Conservation (phyloP, 2,113 vertebrate genomes). For the Istiophorus platypterus region DNA sequence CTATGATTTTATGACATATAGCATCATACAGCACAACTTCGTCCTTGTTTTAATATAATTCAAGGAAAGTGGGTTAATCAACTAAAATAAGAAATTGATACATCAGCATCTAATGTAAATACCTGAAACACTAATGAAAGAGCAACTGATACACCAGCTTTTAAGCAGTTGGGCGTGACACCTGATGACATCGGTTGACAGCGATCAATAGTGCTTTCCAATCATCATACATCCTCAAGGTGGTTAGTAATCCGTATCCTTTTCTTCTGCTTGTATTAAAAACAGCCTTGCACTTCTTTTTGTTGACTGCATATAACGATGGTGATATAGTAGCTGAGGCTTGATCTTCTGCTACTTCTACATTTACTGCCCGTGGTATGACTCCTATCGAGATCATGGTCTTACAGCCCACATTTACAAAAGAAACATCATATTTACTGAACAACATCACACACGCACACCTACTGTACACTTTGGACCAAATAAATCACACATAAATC, state of each 20-base stretch:
- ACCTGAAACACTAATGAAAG: slow-evolving; percentile 36
- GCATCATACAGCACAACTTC: background rate
- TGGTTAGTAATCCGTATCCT: slow-evolving; percentile 15
- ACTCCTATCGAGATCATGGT: too few species aligned
- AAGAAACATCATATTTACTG: background rate
- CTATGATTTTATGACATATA: background rate
- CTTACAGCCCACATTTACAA: slow-evolving; percentile 18
- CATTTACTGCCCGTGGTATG: too few species aligned
- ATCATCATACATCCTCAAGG: slow-evolving; percentile 14
- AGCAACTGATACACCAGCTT: slow-evolving; percentile 50
- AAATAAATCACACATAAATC: too few species aligned
- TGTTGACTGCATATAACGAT: slow-evolving; percentile 13
- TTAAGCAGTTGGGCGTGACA: slow-evolving; percentile 19
- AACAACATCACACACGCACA: background rate
- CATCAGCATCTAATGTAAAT: background rate
- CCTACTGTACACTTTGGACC: background rate
- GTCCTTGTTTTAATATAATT: too few species aligned
- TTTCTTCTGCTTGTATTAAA: slow-evolving; percentile 2
- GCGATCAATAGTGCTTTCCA: slow-evolving; percentile 42
- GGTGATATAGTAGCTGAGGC: too few species aligned
- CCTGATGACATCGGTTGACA: slow-evolving; percentile 26
- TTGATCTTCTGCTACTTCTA: too few species aligned
- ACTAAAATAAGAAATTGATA: slow-evolving; percentile 2
- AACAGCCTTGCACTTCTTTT: background rate
- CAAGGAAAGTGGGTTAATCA: background rate